phyloP scores from a whole-genome alignment of 2,797 vertebrate species.

The Botia almorhae region DNA sequence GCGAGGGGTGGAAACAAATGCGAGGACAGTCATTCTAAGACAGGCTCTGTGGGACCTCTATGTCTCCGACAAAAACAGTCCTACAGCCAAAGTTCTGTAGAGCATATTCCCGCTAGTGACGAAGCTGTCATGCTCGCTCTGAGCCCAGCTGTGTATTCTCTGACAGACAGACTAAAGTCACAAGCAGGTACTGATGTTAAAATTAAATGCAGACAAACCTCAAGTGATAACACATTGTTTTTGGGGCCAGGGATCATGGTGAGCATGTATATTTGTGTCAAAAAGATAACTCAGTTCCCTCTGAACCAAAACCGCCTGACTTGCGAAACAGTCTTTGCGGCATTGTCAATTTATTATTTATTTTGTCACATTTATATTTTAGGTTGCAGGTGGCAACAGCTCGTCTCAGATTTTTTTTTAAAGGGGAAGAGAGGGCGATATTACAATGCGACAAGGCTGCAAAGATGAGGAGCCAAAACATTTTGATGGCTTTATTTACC shows the following conservation, averaged over 20 bases:
- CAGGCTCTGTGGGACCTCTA: slow-evolving; percentile 52
- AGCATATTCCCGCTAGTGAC: slow-evolving; percentile 52
- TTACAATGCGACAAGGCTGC: slow-evolving; percentile 42
- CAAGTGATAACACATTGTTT: slow-evolving; percentile 65
- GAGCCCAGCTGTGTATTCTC: slow-evolving; percentile 42
- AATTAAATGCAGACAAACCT: slow-evolving; percentile 63
- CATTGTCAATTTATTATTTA: slow-evolving; percentile 67
- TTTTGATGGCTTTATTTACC: slow-evolving; percentile 43
- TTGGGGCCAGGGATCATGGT: slow-evolving; percentile 66
- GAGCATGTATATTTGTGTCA: slow-evolving; percentile 67
- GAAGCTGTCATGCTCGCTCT: slow-evolving; percentile 45
- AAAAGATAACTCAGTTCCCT: slow-evolving; percentile 68
- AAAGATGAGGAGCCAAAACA: slow-evolving; percentile 49
- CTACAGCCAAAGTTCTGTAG: slow-evolving; percentile 54
- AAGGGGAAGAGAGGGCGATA: slow-evolving; percentile 23
- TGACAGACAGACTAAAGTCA: slow-evolving; percentile 49
- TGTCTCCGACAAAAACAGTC: slow-evolving; percentile 53
- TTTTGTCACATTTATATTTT: slow-evolving; percentile 67
- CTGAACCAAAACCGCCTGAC: slow-evolving; percentile 66
- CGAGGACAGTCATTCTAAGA: slow-evolving; percentile 52
- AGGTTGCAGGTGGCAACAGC: slow-evolving; percentile 46
- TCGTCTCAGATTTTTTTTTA: slow-evolving; percentile 26
- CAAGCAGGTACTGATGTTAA: slow-evolving; percentile 62
- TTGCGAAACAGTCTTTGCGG: slow-evolving; percentile 54
- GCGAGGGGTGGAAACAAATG: slow-evolving; percentile 53